phyloP scores from a whole-genome alignment of 2,113 vertebrate species.

The Poeciliopsis retropinna region DNA sequence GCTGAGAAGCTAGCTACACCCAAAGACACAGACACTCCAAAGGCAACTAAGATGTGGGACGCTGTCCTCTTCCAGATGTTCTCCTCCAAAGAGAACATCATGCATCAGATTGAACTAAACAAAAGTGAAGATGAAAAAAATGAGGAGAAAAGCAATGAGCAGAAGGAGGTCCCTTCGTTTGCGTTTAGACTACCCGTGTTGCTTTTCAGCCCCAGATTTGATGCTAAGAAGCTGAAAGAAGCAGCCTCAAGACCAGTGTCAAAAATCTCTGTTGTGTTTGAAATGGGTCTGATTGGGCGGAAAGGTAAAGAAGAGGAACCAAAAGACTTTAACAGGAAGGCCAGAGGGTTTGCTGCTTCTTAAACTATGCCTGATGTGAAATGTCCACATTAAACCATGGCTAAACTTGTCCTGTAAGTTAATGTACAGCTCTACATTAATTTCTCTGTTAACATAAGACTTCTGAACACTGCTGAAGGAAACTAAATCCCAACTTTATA shows the following conservation, averaged over 20 bases:
- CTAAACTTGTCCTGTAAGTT: slow-evolving; percentile 22
- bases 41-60: slow-evolving; percentile 90
- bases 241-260: slow-evolving; percentile 84
- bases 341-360: slow-evolving; percentile 83
- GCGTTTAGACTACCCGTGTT: slow-evolving; percentile 84
- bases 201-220: slow-evolving; percentile 89
- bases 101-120: slow-evolving; percentile 79
- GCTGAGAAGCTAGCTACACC: slow-evolving; percentile 32
- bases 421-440: slow-evolving; percentile 45
- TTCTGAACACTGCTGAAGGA: slow-evolving; percentile 22
- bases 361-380: slow-evolving; percentile 48
- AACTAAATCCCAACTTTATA: slow-evolving; percentile 54
- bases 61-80: slow-evolving; percentile 91
- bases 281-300: slow-evolving; percentile 81
- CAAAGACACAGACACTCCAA: slow-evolving; percentile 68
- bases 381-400: slow-evolving; percentile 24
- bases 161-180: slow-evolving; percentile 76
- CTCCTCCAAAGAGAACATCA: slow-evolving; percentile 78
- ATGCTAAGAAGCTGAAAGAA: slow-evolving; percentile 90
- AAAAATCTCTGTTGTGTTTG: slow-evolving; percentile 76
- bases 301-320: slow-evolving; percentile 81
- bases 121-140: slow-evolving; percentile 66
- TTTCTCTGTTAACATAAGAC: slow-evolving; percentile 23
- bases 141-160: slow-evolving; percentile 32
- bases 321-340: slow-evolving; percentile 90